Evolutionary conservation across 2,113 vertebrate genomes (phyloP), one percentile per base, ranked within the genome.

Genomic region (Rattus rattus): DNA sequence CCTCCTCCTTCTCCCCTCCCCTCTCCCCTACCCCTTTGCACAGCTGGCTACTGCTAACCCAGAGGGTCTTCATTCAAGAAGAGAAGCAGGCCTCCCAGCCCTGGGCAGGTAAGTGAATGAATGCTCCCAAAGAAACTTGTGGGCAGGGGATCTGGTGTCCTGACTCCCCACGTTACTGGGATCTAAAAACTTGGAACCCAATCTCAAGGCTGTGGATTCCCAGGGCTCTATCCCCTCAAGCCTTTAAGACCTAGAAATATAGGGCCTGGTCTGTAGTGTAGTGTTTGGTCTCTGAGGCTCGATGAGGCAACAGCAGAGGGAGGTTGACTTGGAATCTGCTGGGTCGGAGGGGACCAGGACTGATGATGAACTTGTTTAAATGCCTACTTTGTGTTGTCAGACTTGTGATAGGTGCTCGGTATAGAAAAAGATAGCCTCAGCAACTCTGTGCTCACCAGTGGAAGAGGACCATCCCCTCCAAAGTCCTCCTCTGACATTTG

Each of bases 21-120:
- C 39, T 43, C 33, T 63, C 36, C 24, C 33, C 20, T 56, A 12
- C 36, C 33, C 77, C 95, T 59, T 24, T 5, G 88, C 90, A 65
- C 83, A 87, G 81, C 91, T 94, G 94, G 81, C 63, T 28, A 1
- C 83, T 63, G 76, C 77, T 88, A 61, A 33, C 95, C 9, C 0
- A 70, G 65, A 92, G 92, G 36, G 84, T 72, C 90, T 67, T 0
- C 8, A 43, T 76, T 91, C 54, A 96, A 85, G 86, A 69, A 73
- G 61, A 94, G 43, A 69, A 70, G 36, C 67, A 47, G 93, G 92
- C 10, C 59, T 95, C 70, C 76, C 91, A 93, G 72, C 65, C 84
- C 69, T 95, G 89, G 80, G 36, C 83, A 96, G 90, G 97, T 96
- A 67, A 96, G 97, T 97, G 67, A 73, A 52, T 97, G 63, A 77